Evolutionary conservation across 2,888 invertebrate species (phyloP).

Genomic region (Ceraclea dissimilis): DNA sequence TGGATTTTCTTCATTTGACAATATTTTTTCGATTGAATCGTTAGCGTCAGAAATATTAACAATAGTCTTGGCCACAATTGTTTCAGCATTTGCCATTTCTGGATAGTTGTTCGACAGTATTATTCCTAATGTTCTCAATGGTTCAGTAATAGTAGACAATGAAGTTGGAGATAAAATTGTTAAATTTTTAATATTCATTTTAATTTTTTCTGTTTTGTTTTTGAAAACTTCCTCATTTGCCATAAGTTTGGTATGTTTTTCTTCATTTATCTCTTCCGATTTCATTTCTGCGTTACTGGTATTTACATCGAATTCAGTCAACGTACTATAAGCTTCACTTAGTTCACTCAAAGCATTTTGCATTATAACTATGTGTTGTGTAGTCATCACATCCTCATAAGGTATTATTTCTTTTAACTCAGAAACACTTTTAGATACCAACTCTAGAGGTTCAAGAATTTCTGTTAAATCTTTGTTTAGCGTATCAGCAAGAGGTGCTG

Average conservation of each 20-base stretch:
- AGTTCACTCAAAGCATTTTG: neutral
- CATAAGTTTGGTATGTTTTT: neutral
- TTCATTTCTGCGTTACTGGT: neutral
- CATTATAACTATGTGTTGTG: neutral
- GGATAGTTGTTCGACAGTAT: neutral
- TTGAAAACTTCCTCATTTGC: neutral
- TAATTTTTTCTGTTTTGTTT: no score
- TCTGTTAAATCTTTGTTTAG: neutral
- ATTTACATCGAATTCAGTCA: neutral
- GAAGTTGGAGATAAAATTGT: neutral
- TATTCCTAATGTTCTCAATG: neutral
- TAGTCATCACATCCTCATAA: constrained; percentile 25
- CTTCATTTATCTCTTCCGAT: neutral
- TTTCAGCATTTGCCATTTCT: neutral
- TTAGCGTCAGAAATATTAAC: neutral
- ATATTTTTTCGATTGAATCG: neutral
- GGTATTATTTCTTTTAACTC: constrained; percentile 4
- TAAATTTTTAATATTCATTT: no score
- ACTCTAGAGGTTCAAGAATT: neutral
- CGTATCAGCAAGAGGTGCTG: neutral
- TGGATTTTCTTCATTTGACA: neutral
- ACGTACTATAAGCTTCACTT: neutral
- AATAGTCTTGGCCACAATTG: neutral
- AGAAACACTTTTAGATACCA: neutral
- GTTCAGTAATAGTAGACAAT: neutral